Conservation (phyloP, 2,888 invertebrate species). For the Drosophila falleni region DNA sequence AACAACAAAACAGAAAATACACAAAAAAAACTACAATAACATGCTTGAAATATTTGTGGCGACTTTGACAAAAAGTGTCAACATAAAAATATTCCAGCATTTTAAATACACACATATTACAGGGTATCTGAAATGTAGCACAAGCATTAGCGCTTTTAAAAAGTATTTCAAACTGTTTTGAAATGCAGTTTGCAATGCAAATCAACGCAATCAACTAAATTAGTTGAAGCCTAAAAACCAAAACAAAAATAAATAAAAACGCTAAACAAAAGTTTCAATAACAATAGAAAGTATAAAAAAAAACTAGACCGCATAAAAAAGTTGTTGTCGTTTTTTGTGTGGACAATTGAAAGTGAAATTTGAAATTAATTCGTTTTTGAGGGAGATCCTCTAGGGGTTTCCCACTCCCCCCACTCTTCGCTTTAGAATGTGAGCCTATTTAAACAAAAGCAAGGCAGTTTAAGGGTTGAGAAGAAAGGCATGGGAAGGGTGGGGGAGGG, state of each 20-base stretch:
- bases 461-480: constrained; percentile 7
- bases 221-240: constrained; percentile 40
- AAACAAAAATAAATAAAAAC: constrained; percentile 10
- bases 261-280: constrained; percentile 52
- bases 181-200: constrained; percentile 33
- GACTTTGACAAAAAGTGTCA: background rate
- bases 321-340: constrained; percentile 1
- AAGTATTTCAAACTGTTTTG: constrained; percentile 11
- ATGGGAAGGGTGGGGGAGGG: background rate
- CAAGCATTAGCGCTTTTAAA: constrained; percentile 3
- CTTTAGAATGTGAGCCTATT: constrained; percentile 58
- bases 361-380: constrained; percentile 66
- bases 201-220: constrained; percentile 64
- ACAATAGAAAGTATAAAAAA: constrained; percentile 28
- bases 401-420: background rate
- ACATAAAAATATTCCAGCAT: no score
- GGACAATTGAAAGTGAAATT: constrained; percentile 69
- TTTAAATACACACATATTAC: background rate
- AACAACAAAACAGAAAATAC: background rate
- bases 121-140: constrained; percentile 11
- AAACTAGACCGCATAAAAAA: constrained; percentile 22
- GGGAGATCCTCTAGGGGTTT: constrained; percentile 18
- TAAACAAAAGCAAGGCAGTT: constrained; percentile 43
- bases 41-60: background rate
- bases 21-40: background rate